Evolutionary conservation across 2,888 invertebrate species (phyloP).

Genomic region (Phaonia tiefii): DNA sequence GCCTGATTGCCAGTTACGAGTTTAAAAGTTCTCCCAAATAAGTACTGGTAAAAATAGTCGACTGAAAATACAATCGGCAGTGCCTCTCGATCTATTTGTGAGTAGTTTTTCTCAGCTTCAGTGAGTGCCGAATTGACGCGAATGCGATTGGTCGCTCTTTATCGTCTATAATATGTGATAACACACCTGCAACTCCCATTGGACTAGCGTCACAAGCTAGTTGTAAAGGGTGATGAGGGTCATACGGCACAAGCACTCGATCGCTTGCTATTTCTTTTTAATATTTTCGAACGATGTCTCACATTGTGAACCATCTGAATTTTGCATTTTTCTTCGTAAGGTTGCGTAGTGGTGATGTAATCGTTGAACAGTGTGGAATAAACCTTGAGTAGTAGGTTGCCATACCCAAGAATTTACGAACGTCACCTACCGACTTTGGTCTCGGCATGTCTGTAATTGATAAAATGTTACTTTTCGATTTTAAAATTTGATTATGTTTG

Average conservation of each 20-base stretch:
- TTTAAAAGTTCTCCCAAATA: constrained; percentile 49
- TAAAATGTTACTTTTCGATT: constrained; percentile 51
- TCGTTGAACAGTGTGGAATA: constrained; percentile 57
- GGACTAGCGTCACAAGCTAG: constrained; percentile 65
- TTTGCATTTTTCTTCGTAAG: constrained; percentile 48
- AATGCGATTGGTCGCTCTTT: constrained; percentile 53
- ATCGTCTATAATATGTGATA: constrained; percentile 53
- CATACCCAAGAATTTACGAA: constrained; percentile 58
- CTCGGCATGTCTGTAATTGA: constrained; percentile 49
- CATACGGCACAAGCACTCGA: constrained; percentile 48
- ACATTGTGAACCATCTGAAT: constrained; percentile 57
- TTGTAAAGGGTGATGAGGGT: constrained; percentile 47
- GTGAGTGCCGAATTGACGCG: constrained; percentile 54
- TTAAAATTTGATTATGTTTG: constrained; percentile 45
- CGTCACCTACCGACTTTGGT: constrained; percentile 57
- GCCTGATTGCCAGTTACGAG: constrained; percentile 61
- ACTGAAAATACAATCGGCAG: constrained; percentile 35
- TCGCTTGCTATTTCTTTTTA: constrained; percentile 46
- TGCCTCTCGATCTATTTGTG: constrained; percentile 43
- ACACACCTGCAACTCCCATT: constrained; percentile 56
- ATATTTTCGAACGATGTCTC: constrained; percentile 56
- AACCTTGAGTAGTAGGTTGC: constrained; percentile 61
- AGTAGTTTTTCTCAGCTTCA: constrained; percentile 48
- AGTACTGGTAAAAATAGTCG: constrained; percentile 31
- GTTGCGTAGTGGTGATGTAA: constrained; percentile 52